Base-by-base conservation (phyloP, 2,797 vertebrate genomes). In the Petrocephalus sullivani region DNA sequence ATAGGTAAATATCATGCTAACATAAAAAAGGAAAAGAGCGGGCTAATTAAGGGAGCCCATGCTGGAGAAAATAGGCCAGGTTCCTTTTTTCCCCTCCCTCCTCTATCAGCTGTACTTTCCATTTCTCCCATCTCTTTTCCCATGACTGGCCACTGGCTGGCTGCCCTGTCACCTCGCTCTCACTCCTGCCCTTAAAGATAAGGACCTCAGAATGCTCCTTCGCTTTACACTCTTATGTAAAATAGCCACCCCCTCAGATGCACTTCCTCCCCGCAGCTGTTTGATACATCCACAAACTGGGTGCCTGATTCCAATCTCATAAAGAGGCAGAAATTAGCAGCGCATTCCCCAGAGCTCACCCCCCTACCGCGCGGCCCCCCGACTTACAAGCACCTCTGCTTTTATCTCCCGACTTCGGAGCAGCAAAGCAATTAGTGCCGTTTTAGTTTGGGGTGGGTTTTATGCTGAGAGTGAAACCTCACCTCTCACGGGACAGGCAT, bases 251-350 rank as follows among this genome's bases (percentile, higher is more conserved):
- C 60, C 58, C 60, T 1, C 1, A 60, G 19, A 60, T 21, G 23
- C 60, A 64, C 60, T 67, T 67, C 67, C 67, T 41, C 67, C 67
- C 67, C 2, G 4, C 37, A 49, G 37, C 78, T 82, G 16, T 46
- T 49, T 82, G 78, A 82, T 82, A 41, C 19, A 51, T 51, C 78
- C n/a, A 82, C 37, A 41, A 82, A 82, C 78, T 82, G 78, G 78
- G 41, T 82, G 78, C 78, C 78, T 49, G 19, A 82, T 82, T 82
- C n/a, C 46, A 82, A 51, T 82, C 41, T 82, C 21, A n/a, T 82
- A 82, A 82, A 82, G 41, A 49, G 37, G 41, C 78, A 82, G 41
- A 82, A 82, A 82, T 49, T 82, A 82, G 78, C 78, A 82, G n/a
- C n/a, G 7, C 19, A 82, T 53, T 82, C 78, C 75, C 78, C 46